Percentiles rank a stretch among this genome's conserved stretches.
Evolutionary conservation across 2,113 vertebrate genomes (phyloP).

Genomic region (Baryphthengus martii): DNA sequence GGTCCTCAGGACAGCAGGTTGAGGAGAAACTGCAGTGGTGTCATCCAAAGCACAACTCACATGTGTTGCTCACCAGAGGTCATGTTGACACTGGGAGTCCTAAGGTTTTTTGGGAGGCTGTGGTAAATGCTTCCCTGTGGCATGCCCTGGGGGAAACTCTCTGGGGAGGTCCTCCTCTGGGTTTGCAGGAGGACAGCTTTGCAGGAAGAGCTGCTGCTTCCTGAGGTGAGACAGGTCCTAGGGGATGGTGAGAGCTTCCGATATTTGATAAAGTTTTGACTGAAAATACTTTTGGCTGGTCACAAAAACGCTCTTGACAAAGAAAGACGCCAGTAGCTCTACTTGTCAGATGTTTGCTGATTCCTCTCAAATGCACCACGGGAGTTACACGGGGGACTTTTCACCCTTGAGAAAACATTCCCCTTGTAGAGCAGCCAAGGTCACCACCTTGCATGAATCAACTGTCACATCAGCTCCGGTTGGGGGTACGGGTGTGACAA

Average conservation of each 20-base stretch:
- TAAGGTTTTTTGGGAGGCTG: not conserved
- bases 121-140: not conserved
- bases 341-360: not conserved
- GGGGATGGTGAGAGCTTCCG: not conserved
- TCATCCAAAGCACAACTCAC: not conserved
- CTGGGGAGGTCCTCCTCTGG: fast-evolving
- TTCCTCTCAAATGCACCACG: not conserved
- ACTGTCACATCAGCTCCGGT: not conserved
- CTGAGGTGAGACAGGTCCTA: not conserved
- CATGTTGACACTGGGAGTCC: not conserved
- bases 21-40: not conserved
- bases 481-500: not conserved
- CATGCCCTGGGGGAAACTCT: not conserved
- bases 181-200: not conserved
- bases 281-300: not conserved
- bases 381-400: not conserved
- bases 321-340: not conserved
- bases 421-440: not conserved
- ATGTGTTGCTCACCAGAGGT: not conserved
- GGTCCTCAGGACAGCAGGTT: not conserved
- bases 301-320: not conserved
- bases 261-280: not conserved
- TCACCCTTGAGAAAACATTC: not conserved
- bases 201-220: not conserved
- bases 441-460: not conserved